Conservation (phyloP, 2,113 vertebrate species). For the Pituophis catenifer region DNA sequence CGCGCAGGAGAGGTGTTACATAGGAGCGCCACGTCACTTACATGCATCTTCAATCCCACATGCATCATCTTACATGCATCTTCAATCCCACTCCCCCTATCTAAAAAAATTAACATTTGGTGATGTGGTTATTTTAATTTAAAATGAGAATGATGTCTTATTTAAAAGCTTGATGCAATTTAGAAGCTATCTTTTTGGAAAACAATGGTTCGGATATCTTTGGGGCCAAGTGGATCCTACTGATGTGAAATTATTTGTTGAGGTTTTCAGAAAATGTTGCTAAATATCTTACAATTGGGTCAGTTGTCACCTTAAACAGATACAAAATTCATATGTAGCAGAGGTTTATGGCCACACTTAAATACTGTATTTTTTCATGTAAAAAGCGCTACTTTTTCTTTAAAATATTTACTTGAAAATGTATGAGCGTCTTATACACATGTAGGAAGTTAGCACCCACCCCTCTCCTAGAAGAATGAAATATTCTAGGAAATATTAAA, state of each 20-base stretch:
- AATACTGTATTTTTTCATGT: not conserved
- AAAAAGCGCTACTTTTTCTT: no score
- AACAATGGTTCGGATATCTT: not conserved
- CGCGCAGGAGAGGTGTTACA: no score
- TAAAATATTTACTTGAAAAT: no score
- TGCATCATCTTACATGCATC: not conserved
- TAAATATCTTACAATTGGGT: not conserved
- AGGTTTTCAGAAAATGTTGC: not conserved
- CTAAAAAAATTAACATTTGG: not conserved
- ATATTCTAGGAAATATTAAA: no score
- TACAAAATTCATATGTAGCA: not conserved
- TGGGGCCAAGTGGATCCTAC: not conserved
- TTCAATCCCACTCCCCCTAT: not conserved
- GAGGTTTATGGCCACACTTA: not conserved
- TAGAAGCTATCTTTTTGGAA: not conserved
- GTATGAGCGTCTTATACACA: no score
- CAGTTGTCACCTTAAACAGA: not conserved
- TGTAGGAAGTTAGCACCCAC: no score
- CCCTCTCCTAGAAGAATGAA: no score
- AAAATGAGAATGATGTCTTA: not conserved
- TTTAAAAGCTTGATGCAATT: not conserved
- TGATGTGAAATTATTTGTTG: not conserved
- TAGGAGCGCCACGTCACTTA: no score
- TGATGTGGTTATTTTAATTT: not conserved
- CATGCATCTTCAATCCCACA: no score